Conservation (phyloP, 2,797 vertebrate genomes). For the Sarcophilus harrisii region DNA sequence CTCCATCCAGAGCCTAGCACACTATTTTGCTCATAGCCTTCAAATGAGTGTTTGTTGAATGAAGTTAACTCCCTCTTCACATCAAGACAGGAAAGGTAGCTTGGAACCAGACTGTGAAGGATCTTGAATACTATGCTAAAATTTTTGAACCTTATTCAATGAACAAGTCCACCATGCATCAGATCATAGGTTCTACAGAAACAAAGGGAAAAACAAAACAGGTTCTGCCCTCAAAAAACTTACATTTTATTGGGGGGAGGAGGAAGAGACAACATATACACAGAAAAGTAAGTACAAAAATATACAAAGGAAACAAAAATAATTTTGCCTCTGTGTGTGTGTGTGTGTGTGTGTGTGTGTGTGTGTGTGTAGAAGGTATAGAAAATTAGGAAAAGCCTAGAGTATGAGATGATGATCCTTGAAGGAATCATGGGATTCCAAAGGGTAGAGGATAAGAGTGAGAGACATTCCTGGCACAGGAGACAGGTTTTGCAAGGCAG, state of each 20-base stretch:
- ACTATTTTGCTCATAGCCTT: neutral
- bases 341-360: neutral
- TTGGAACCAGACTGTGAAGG: neutral
- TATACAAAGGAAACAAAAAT: neutral
- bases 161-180: neutral
- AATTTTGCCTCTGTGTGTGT: neutral
- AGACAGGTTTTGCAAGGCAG: neutral
- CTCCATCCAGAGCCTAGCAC: neutral
- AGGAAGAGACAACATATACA: neutral
- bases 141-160: neutral
- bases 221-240: too few species aligned
- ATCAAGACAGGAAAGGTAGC: neutral
- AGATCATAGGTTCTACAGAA: too few species aligned
- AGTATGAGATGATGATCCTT: constrained; percentile 27
- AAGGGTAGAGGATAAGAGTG: neutral
- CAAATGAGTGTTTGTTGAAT: neutral
- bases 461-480: neutral
- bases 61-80: neutral
- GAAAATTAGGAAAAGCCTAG: constrained; percentile 4
- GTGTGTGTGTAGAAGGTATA: constrained; percentile 7
- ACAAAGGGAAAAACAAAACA: too few species aligned
- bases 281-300: neutral
- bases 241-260: too few species aligned
- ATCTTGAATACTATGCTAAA: neutral
- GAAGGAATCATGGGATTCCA: constrained; percentile 21